These are phyloP conservation scores for Magallana nippona DNA, from an alignment of 2,888 invertebrate genomes.

Conservation along the genomic window DNA sequence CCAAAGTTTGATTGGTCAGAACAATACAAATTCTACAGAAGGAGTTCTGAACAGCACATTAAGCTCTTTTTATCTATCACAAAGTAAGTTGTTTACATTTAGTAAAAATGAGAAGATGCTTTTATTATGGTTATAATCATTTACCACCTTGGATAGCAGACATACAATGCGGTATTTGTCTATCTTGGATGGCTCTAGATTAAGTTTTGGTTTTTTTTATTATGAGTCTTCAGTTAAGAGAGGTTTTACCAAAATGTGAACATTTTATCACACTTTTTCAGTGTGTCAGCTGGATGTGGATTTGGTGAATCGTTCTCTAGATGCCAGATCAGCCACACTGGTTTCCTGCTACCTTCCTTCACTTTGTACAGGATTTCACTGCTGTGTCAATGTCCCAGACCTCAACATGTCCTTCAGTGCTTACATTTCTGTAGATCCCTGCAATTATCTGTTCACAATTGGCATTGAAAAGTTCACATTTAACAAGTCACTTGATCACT, in stretches of 20 bases:
- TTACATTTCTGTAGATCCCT: slow-evolving; percentile 50
- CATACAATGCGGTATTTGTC: too few species aligned
- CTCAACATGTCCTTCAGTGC: slow-evolving; percentile 49
- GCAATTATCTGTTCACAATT: slow-evolving; percentile 49
- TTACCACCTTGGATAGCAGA: too few species aligned
- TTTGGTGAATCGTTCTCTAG: not conserved
- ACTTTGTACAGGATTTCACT: slow-evolving; percentile 52
- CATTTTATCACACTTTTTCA: not conserved
- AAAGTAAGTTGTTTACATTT: not conserved
- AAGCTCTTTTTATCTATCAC: not conserved
- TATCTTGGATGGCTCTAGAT: too few species aligned
- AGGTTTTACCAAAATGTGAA: not conserved
- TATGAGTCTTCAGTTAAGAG: not conserved
- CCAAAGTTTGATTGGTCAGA: not conserved
- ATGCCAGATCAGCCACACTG: slow-evolving; percentile 16
- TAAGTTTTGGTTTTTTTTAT: too few species aligned
- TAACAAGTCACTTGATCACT: slow-evolving; percentile 37
- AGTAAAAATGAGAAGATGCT: too few species aligned
- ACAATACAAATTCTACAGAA: not conserved
- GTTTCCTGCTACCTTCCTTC: slow-evolving; percentile 51
- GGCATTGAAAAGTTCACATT: slow-evolving; percentile 52
- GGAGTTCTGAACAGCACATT: not conserved
- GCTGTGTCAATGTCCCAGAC: slow-evolving; percentile 50
- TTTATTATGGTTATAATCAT: too few species aligned
- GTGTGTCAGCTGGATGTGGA: slow-evolving; percentile 35